Evolutionary conservation across 2,113 vertebrate species (phyloP), one percentile per base, ranked within the genome.

Genomic region (Sterrhoptilus dennistouni): DNA sequence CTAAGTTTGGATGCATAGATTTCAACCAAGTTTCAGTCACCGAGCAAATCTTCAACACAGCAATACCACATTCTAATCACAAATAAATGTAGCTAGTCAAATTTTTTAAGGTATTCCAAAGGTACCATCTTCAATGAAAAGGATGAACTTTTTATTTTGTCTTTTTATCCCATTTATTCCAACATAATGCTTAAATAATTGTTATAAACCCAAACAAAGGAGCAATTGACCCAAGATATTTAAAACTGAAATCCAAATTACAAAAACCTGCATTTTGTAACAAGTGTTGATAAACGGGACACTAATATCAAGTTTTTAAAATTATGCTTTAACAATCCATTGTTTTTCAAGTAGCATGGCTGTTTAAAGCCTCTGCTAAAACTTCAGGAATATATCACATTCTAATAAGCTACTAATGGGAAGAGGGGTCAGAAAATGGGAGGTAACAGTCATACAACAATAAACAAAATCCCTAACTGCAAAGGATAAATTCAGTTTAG

Each of bases 81-180:
- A 95, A 92, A 81, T 83, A 83, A 93, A 87, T 82, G 83, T 25
- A 82, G 90, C 83, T 90, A 64, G 68, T 81, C 72, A 76, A 74
- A 60, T 81, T 90, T 83, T 8, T 93, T 76, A 95, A 95, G 88
- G 83, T 93, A 92, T 96, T 95, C 71, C 90, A 78, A 86, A 31
- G 40, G 56, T 93, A 92, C 61, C 88, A 64, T 88, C 90, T 93
- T 83, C 92, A 95, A 33, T 86, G 71, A 96, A 94, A 96, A 90
- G 72, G 89, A 94, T 86, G 79, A 95, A 69, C 71, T 92, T 97
- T 96, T 97, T 97, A 95, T 97, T 96, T 94, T 83, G 50, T 89
- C 68, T 90, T 95, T 95, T 95, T 92, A 82, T 76, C 87, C 88
- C 87, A 93, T 96, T 94, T 96, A 96, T 95, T 97, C 76, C 90